Conservation (phyloP, 2,888 invertebrate genomes). For the Chloromyia formosa region DNA sequence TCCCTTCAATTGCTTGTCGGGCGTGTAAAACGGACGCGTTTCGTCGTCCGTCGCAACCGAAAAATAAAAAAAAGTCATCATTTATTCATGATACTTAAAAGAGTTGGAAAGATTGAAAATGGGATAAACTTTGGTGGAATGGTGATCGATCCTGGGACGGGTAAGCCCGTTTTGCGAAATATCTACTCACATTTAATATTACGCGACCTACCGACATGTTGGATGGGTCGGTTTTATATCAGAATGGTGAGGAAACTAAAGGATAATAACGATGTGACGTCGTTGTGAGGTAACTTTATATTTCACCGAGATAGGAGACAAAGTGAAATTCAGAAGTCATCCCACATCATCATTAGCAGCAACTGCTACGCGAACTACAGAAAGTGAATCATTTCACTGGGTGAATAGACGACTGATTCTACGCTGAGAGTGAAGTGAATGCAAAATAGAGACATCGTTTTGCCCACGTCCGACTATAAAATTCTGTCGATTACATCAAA, state of each 20-base stretch:
- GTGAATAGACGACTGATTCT: too few relatives aligned
- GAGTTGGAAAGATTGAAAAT: conserved; percentile 27
- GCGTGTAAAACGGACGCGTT: conserved; percentile 4
- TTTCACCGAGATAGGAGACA: not conserved
- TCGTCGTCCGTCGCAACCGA: conserved; percentile 20
- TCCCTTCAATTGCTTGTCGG: conserved; percentile 16
- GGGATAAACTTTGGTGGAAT: not conserved
- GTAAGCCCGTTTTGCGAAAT: conserved; percentile 4
- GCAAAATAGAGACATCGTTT: too few relatives aligned
- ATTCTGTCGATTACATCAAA: too few relatives aligned
- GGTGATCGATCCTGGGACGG: not conserved
- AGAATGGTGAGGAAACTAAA: conserved; percentile 15
- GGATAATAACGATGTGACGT: conserved; percentile 12
- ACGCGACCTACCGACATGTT: too few relatives aligned
- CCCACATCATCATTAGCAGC: conserved; percentile 2
- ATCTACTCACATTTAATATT: conserved; percentile 19
- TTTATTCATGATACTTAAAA: conserved; percentile 38
- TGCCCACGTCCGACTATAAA: too few relatives aligned
- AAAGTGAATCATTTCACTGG: too few relatives aligned
- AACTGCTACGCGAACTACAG: too few relatives aligned
- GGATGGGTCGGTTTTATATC: too few relatives aligned
- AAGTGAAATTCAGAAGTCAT: conserved; percentile 23
- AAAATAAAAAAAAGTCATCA: conserved; percentile 39
- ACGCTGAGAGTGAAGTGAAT: too few relatives aligned
- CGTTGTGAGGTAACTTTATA: conserved; percentile 20